A percentile compares a stretch with the other conserved stretches of the same genome.
Evolutionary conservation across 2,888 invertebrate genomes (phyloP).

Genomic region (Drosophila cognata): DNA sequence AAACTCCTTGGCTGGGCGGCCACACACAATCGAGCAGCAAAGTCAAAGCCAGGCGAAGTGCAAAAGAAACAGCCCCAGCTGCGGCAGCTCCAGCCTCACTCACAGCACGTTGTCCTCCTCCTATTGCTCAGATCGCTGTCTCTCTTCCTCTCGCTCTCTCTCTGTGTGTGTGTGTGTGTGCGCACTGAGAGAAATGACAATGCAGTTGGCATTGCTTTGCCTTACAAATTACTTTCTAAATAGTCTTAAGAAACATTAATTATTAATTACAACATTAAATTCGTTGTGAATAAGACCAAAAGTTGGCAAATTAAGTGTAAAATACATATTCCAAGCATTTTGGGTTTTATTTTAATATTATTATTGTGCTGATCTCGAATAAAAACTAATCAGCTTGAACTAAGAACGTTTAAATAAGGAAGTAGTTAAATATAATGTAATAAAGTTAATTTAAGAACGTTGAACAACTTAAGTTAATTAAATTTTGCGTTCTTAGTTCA

Average conservation of each 20-base stretch:
- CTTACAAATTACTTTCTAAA: not conserved
- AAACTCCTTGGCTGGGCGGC: conserved; percentile 69
- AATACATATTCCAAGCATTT: not conserved
- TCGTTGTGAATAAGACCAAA: not conserved
- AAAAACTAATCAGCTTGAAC: not conserved
- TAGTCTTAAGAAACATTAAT: not conserved
- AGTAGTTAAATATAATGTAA: not conserved
- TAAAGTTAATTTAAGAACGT: too few species aligned
- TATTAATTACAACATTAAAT: not conserved
- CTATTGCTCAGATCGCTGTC: conserved; percentile 40
- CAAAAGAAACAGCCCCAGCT: conserved; percentile 22
- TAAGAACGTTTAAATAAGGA: not conserved
- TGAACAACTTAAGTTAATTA: not conserved
- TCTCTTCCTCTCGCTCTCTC: not conserved
- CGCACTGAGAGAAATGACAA: conserved; percentile 1
- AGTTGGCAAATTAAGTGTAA: not conserved
- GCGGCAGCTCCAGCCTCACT: conserved; percentile 18
- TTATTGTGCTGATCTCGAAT: not conserved
- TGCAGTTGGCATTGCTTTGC: not conserved
- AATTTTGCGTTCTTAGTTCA: not conserved
- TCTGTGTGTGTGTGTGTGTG: conserved; percentile 2
- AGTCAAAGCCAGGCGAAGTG: not conserved
- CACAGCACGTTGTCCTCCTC: conserved; percentile 58
- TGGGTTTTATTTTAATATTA: not conserved
- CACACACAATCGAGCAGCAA: conserved; percentile 18